Evolutionary conservation across 2,888 invertebrate species (phyloP), one percentile per base, ranked within the genome.

Genomic region (Busseola fusca): DNA sequence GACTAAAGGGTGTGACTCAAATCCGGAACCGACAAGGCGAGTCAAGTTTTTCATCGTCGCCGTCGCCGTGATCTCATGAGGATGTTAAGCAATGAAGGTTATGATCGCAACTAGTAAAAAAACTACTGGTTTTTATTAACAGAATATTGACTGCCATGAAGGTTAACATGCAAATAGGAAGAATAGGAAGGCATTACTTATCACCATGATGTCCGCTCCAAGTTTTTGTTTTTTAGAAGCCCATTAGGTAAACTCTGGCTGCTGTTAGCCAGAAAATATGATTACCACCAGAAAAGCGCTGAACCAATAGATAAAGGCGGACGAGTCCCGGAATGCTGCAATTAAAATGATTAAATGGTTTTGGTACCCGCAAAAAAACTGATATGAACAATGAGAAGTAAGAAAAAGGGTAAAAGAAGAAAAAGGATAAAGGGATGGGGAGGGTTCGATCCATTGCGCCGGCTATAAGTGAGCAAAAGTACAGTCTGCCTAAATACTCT

Each of bases 21-120:
- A 68, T 60, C 74, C 85, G 83, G 85, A 85, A 69, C 62, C 27
- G 69, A 30, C 27, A n/a, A 57, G 40, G 48, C 69, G 69, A 62
- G 64, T 58, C 72, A 30, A 72, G 69, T 83, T 83, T 82, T 73
- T 76, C 71, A 69, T 62, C n/a, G 56, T 52, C n/a, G 18, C 50
- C n/a, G 56, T 52, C n/a, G 18, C 50, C 54, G 30, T 79, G 80
- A 69, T 66, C 79, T 71, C 70, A 82, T 63, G 57, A 78, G 78
- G 79, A 82, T 59, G 58, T 66, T 52, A 74, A 48, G 48, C 34
- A 57, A 57, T 60, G 63, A 79, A 69, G 68, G 71, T 65, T 68
- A 74, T 48, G 34, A 67, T 25, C 45, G 37, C 18, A 25, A 56
- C 48, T 57, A 58, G 14, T 57, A 50, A 68, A 82, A 82, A 65